phyloP scores from a whole-genome alignment of 2,113 vertebrate species.

The Echinops telfairi region DNA sequence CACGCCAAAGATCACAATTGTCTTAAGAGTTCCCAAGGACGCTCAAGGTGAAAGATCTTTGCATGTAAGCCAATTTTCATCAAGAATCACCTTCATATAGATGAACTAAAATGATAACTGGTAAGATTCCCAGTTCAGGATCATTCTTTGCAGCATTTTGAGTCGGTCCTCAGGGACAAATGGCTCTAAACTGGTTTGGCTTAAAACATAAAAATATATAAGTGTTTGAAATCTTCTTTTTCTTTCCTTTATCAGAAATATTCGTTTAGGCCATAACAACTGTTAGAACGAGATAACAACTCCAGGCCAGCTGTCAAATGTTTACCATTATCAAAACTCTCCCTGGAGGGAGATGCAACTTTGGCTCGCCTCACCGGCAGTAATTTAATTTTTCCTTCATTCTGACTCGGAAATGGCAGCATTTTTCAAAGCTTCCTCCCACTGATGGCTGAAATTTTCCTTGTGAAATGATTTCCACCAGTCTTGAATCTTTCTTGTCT shows the following conservation, averaged over 20 bases:
- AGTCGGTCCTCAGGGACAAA: constrained; percentile 68
- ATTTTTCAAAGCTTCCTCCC: constrained; percentile 90
- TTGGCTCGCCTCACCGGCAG: constrained; percentile 91
- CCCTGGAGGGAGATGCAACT: constrained; percentile 91
- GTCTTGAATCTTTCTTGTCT: constrained; percentile 91
- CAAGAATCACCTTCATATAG: not conserved
- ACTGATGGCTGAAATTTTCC: constrained; percentile 91
- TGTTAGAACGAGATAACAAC: constrained; percentile 91
- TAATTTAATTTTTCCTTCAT: constrained; percentile 92
- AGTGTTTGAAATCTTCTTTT: constrained; percentile 86
- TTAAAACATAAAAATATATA: constrained; percentile 82
- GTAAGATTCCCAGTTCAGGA: not conserved
- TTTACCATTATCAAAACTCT: constrained; percentile 92
- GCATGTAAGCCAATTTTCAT: constrained; percentile 43
- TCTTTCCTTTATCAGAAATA: constrained; percentile 90
- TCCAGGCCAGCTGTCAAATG: constrained; percentile 92
- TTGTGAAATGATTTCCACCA: constrained; percentile 92
- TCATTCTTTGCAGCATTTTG: not conserved
- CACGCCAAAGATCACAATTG: not conserved
- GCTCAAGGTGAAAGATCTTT: constrained; percentile 58
- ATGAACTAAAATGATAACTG: constrained; percentile 54
- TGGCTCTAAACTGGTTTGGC: constrained; percentile 82
- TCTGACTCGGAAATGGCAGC: constrained; percentile 92
- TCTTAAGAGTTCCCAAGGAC: constrained; percentile 34
- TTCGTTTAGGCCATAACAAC: constrained; percentile 90